Base-by-base conservation (phyloP, 2,888 invertebrate species). In the Alloscopus bannaensis region DNA sequence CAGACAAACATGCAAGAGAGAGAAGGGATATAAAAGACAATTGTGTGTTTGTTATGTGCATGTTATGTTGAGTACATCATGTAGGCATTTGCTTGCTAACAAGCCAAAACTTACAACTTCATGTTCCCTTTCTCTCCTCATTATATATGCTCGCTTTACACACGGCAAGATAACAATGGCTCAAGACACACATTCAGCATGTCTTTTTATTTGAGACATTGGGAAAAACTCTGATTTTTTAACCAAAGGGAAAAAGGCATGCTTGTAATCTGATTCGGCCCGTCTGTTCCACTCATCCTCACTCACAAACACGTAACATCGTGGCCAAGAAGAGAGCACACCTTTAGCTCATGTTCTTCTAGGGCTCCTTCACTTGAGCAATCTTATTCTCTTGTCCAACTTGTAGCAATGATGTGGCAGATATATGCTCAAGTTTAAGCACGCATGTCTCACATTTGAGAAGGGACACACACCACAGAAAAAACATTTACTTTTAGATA, bases 51-150 rank as follows among this genome's bases (percentile, higher is more conserved):
- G 45, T 24, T 62, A 36, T 47, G 42, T 59, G 70, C 50, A 47
- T 71, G 60, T 60, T 4, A 45, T 71, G 71, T 62, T 68, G 26
- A 3, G 13, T 24, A 77, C 76, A 77, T 59, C 62, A 77, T 77
- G 76, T 77, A 69, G 68, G 69, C 66, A 69, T 77, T 72, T 75
- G 42, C 65, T 62, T 68, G 70, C 76, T 77, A 77, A 77, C 80
- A 77, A 70, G 77, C 77, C 55, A 71, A n/a, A 22, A 57, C 29
- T 36, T 66, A 52, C 68, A 68, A 68, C 52, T 77, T 69, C 11
- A 69, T 59, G 68, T 62, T 50, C 24, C 45, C 40, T 47, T 45
- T 65, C 60, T 26, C 45, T 16, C 45, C 52, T 22, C n/a, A 52
- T 52, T 52, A 22, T 52, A 18, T 13, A 47, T 47, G 16, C 52